Percentiles rank a stretch among this genome's conserved stretches.
Conservation (phyloP, 1,140 invertebrate genomes). For the Vanessa atalanta region DNA sequence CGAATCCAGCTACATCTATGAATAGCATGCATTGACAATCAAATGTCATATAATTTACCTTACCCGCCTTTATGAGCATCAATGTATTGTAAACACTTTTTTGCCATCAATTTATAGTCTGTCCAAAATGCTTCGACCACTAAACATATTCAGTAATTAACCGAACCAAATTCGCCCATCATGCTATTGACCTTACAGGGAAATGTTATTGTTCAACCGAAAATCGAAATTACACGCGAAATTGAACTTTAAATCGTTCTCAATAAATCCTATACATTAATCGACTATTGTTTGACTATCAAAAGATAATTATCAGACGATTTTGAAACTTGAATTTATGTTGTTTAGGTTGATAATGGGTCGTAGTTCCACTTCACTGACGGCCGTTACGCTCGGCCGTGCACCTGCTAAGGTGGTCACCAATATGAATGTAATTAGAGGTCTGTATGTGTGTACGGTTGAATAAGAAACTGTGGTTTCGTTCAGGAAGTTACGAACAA, state of each 20-base stretch:
- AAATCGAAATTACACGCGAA: conserved; percentile 43
- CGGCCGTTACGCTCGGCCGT: conserved; percentile 59
- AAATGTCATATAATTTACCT: too few relatives aligned
- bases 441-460: conserved; percentile 54
- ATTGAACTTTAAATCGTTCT: conserved; percentile 46
- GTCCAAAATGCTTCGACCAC: conserved; percentile 24
- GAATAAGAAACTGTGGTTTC: conserved; percentile 62
- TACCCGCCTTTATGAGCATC: too few relatives aligned
- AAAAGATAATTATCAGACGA: conserved; percentile 30
- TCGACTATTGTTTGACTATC: conserved; percentile 42
- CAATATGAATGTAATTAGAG: conserved; percentile 74
- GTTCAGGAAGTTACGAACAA: conserved; percentile 57
- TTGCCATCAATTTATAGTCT: neutral
- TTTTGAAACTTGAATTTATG: conserved; percentile 18
- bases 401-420: conserved; percentile 68
- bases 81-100: neutral
- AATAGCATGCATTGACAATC: too few relatives aligned
- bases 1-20: too few relatives aligned
- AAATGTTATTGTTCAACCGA: conserved; percentile 57
- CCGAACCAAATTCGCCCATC: conserved; percentile 62
- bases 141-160: conserved; percentile 56
- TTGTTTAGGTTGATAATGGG: conserved; percentile 37
- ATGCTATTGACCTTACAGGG: conserved; percentile 70
- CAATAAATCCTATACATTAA: conserved; percentile 56
- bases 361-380: conserved; percentile 56